Evolutionary conservation across 2,888 invertebrate species (phyloP), one percentile per base, ranked within the genome.

Genomic region (Lasioglossum leucozonium): DNA sequence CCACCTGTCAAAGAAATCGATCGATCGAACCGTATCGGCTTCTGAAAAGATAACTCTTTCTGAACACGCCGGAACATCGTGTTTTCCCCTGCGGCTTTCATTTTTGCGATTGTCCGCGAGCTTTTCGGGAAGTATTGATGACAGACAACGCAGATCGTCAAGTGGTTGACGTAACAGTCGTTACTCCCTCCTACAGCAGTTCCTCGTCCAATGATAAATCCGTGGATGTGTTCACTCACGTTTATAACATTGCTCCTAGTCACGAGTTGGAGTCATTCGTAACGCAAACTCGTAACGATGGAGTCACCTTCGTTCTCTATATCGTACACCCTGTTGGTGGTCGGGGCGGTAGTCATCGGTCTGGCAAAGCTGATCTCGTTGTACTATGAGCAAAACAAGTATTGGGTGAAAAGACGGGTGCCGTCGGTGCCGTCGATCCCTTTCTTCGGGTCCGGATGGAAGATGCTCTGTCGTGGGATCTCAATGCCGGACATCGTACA

Each of bases 361-460:
- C 3, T 72, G 44, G 37, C n/a, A 16, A 83, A 77, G 37, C 22
- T 72, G 3, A 8, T 65, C 22, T 30, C 40, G 22, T 30, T 69
- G 10, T 22, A 69, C 0, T 40, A 83, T 37, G 44, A 26, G 0
- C 84, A 92, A 58, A 72, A 34, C 37, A 88, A 55, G 0, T 91
- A 90, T 47, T 93, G 92, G 92, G 87, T 77, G 30, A 81, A 74
- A 0, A 82, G 84, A 16, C 86, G 86, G 13, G 72, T 91, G 13
- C 90, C 92, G 0, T 84, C 85, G n/a, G 13, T 89, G 0, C 34
- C 75, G 1, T 40, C 74, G 0, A 16, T 78, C 2, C 93, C 92
- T 10, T 11, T 92, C 0, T 3, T 93, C 11, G 92, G 92, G 0
- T 69, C 82, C 2, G 79, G 85, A 5, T 83, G 85, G 34, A 80